phyloP scores from a whole-genome alignment of 2,888 invertebrate genomes.

The Lottia scabra region DNA sequence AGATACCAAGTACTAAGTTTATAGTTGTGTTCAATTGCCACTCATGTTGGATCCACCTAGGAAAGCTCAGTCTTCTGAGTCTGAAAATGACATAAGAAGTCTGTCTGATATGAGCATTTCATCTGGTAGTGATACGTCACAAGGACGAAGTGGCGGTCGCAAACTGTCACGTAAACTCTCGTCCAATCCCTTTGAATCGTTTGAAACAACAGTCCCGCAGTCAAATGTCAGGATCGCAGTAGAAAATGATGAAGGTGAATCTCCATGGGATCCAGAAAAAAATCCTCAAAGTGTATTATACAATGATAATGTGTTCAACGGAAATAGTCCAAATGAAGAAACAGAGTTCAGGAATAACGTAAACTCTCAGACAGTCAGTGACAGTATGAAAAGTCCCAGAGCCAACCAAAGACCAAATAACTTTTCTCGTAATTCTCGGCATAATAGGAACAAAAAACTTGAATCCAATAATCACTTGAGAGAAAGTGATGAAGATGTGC shows the following conservation, averaged over 20 bases:
- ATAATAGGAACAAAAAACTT: conserved; percentile 53
- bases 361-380: neutral
- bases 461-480: conserved; percentile 60
- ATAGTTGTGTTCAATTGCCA: too few relatives aligned
- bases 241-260: conserved; percentile 9
- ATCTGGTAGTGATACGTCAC: conserved; percentile 33
- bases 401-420: conserved; percentile 32
- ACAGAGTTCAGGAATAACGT: neutral
- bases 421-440: conserved; percentile 44
- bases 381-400: neutral
- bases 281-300: conserved; percentile 11
- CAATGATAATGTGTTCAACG: conserved; percentile 24
- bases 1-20: too few relatives aligned
- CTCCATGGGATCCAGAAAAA: conserved; percentile 10
- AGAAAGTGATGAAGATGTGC: conserved; percentile 56
- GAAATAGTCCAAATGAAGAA: conserved; percentile 6
- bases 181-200: conserved; percentile 24
- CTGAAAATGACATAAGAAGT: neutral
- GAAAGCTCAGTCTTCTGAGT: conserved; percentile 10
- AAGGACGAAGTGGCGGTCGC: conserved; percentile 17
- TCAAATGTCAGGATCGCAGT: conserved; percentile 18
- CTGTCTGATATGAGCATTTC: conserved; percentile 35
- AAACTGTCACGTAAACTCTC: conserved; percentile 22
- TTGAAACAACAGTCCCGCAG: conserved; percentile 11
- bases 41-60: neutral